Conservation (phyloP, 2,888 invertebrate species). For the Plebejus anna region DNA sequence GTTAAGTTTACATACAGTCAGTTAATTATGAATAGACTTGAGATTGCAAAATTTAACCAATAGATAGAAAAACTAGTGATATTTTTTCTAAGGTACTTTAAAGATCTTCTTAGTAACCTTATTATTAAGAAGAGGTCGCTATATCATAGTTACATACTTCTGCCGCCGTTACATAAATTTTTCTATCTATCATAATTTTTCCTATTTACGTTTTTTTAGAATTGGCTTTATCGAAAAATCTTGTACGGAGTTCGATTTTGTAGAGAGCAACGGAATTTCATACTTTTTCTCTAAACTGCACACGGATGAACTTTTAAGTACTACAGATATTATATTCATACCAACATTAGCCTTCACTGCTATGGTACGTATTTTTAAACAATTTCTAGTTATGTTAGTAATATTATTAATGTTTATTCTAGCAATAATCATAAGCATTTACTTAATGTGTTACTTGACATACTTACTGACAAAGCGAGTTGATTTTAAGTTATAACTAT, state of each 20-base stretch:
- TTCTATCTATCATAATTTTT: no score
- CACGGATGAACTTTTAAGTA: neutral
- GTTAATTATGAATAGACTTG: no score
- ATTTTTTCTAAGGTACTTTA: no score
- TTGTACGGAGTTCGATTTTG: neutral
- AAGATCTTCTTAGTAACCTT: no score
- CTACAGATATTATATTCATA: constrained; percentile 1
- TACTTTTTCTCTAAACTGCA: neutral
- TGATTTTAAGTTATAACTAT: neutral
- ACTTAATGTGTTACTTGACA: constrained; percentile 43
- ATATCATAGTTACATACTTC: no score
- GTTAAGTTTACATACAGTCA: no score
- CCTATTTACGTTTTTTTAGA: neutral
- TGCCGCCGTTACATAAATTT: no score
- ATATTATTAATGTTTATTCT: constrained; percentile 14
- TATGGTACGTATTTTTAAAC: constrained; percentile 31
- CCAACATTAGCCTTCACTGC: neutral
- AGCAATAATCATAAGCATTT: no score
- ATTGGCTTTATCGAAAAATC: neutral
- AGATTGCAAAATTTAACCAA: no score
- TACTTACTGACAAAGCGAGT: neutral
- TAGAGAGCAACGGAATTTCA: neutral
- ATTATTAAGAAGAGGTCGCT: no score
- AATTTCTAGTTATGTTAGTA: constrained; percentile 29
- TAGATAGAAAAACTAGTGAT: no score